Evolutionary conservation across 2,888 invertebrate genomes (phyloP).

Genomic region (Tridacna crocea): DNA sequence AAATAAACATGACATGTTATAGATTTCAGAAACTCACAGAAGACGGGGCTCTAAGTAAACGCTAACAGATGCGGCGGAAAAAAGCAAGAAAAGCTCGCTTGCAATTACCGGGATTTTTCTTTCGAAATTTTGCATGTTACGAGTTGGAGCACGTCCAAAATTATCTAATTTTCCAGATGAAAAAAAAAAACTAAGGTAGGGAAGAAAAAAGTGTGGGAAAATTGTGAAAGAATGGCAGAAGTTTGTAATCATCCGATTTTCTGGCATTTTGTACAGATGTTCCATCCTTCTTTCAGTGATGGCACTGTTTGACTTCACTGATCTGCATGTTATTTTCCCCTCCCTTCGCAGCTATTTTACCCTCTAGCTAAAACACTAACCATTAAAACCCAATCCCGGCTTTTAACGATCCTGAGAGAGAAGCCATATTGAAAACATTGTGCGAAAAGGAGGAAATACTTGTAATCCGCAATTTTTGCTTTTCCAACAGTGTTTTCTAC

Average conservation of each 20-base stretch:
- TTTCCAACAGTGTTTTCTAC: no score
- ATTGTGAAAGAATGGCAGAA: conserved; percentile 27
- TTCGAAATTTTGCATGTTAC: conserved; percentile 12
- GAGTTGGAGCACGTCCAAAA: conserved; percentile 18
- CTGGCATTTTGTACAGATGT: conserved; percentile 30
- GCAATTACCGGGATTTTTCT: conserved; percentile 19
- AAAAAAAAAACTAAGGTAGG: conserved; percentile 11
- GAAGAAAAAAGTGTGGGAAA: conserved; percentile 27
- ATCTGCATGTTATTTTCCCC: no score
- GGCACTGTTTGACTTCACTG: no score
- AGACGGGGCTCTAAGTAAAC: background rate
- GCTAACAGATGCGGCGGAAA: conserved; percentile 17
- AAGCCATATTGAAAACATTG: no score
- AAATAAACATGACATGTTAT: no score
- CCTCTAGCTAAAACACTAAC: no score
- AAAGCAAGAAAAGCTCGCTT: conserved; percentile 13
- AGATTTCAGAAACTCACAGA: background rate
- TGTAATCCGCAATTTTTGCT: no score
- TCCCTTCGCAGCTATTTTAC: no score
- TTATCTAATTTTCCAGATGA: conserved; percentile 11
- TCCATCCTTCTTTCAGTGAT: background rate
- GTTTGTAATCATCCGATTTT: conserved; percentile 26
- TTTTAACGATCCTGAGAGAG: no score
- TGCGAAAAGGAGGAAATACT: no score
- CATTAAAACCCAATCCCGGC: no score